phyloP scores from a whole-genome alignment of 2,888 invertebrate genomes.

The Gastrophysa polygoni region DNA sequence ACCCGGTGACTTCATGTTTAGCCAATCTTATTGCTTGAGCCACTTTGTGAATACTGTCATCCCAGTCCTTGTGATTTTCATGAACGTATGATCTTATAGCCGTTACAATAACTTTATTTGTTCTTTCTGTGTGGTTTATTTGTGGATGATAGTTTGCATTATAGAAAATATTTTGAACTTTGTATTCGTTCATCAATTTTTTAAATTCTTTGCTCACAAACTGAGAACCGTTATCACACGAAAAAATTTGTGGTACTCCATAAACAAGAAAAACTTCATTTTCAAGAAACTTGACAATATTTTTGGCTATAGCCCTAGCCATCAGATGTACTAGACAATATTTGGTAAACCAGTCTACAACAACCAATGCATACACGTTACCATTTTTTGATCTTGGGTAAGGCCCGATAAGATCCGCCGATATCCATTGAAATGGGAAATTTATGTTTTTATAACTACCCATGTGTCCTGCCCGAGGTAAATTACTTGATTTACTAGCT shows the following conservation, averaged over 20 bases:
- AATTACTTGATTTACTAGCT: conserved; percentile 25
- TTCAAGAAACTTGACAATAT: conserved; percentile 16
- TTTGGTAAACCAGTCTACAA: conserved; percentile 28
- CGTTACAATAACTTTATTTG: conserved; percentile 43
- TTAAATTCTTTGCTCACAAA: background rate
- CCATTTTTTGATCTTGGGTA: conserved; percentile 29
- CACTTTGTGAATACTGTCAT: no score
- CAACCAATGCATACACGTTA: conserved; percentile 27
- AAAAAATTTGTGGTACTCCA: background rate
- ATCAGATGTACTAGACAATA: conserved; percentile 7
- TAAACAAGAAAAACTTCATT: conserved; percentile 5
- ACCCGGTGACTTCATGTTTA: no score
- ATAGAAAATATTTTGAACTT: conserved; percentile 33
- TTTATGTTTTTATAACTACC: conserved; percentile 21
- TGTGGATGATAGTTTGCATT: conserved; percentile 47
- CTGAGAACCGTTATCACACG: background rate
- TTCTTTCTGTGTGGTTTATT: conserved; percentile 47
- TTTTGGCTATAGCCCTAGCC: conserved; percentile 4
- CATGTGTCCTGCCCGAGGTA: conserved; percentile 30
- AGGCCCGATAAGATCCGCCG: conserved; percentile 32
- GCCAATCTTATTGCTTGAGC: no score
- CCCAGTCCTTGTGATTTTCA: no score
- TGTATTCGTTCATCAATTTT: background rate
- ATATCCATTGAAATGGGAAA: conserved; percentile 28
- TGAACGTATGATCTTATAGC: conserved; percentile 18